These are phyloP conservation scores for Caprella mutica DNA, from an alignment of 2,888 invertebrate genomes.

Conservation along the genomic window DNA sequence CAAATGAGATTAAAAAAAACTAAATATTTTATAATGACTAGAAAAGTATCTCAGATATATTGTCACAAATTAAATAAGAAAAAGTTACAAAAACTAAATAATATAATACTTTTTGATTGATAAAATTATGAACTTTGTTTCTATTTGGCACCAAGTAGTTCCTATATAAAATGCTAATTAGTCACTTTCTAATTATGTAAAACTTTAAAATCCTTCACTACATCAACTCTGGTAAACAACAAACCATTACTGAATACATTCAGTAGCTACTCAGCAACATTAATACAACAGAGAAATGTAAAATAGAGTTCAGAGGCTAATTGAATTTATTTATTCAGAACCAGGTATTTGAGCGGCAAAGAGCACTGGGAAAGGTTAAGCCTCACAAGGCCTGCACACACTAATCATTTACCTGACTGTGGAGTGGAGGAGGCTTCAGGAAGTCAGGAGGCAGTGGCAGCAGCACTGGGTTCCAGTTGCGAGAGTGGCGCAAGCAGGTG, in stretches of 20 bases:
- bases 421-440: conserved; percentile 48
- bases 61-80: not conserved
- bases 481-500: conserved; percentile 41
- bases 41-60: not conserved
- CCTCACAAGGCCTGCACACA: conserved; percentile 1
- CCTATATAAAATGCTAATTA: too few relatives aligned
- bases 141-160: too few relatives aligned
- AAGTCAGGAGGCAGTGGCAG: conserved; percentile 68
- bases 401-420: conserved; percentile 27
- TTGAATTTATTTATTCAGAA: too few relatives aligned
- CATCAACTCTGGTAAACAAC: too few relatives aligned
- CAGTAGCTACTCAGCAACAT: too few relatives aligned
- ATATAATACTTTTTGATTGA: not conserved
- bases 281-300: too few relatives aligned
- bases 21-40: not conserved
- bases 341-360: not conserved
- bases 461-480: conserved; percentile 67
- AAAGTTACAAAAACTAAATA: not conserved
- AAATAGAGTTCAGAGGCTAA: too few relatives aligned
- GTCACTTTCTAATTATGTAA: too few relatives aligned
- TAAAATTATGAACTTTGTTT: too few relatives aligned
- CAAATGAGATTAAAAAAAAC: not conserved
- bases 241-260: too few relatives aligned
- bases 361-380: not conserved
- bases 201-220: too few relatives aligned